Conservation (phyloP, 2,888 invertebrate species). For the Drosophila lacicola region DNA sequence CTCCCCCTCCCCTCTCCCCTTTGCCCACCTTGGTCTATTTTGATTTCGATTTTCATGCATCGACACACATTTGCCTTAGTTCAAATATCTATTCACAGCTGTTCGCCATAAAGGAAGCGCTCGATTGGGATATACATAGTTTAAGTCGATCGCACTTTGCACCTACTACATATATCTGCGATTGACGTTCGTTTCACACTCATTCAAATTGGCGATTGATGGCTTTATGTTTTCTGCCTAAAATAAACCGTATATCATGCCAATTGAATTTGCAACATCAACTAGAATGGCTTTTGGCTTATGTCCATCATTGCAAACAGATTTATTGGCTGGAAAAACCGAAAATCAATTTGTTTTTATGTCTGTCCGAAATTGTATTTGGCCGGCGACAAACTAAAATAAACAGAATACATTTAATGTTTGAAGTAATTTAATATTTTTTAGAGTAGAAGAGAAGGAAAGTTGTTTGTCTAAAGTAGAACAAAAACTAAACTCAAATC, state of each 20-base stretch:
- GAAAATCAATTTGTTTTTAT: neutral
- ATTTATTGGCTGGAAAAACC: slow-evolving; percentile 30
- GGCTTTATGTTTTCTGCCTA: slow-evolving; percentile 55
- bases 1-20: slow-evolving; percentile 1
- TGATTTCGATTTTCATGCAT: slow-evolving; percentile 52
- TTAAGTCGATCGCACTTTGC: slow-evolving; percentile 43
- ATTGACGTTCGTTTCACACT: slow-evolving; percentile 18
- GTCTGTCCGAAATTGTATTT: slow-evolving; percentile 2
- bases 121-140: slow-evolving; percentile 41
- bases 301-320: slow-evolving; percentile 38
- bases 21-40: slow-evolving; percentile 45
- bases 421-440: slow-evolving; percentile 1
- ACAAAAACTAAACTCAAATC: neutral
- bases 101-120: slow-evolving; percentile 73
- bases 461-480: neutral
- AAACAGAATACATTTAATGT: slow-evolving; percentile 4
- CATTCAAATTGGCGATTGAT: slow-evolving; percentile 58
- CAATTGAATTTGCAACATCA: slow-evolving; percentile 38
- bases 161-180: slow-evolving; percentile 35
- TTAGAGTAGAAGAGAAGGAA: neutral
- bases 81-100: slow-evolving; percentile 54
- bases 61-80: slow-evolving; percentile 54
- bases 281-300: slow-evolving; percentile 52
- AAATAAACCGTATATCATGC: slow-evolving; percentile 65
- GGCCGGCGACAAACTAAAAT: slow-evolving; percentile 7